A percentile compares a stretch with the other conserved stretches of the same genome.
Conservation (phyloP, 2,797 vertebrate species). For the Trematomus bernacchii region DNA sequence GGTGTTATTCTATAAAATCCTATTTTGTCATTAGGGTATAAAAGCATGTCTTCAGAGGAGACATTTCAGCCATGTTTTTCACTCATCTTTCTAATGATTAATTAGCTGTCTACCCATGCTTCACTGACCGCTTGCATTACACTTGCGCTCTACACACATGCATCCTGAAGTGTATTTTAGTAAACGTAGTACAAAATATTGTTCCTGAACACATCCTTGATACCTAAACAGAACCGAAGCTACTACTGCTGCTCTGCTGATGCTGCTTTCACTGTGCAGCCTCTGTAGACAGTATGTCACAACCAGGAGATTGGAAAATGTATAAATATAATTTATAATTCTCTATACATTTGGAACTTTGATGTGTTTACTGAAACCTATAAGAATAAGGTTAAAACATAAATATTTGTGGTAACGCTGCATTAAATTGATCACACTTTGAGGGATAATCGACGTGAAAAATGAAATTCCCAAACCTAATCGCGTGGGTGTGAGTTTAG, state of each 20-base stretch:
- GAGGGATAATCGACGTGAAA: constrained; percentile 7
- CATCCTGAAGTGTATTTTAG: not conserved
- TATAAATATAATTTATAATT: too few relatives aligned
- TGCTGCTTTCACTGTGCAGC: not conserved
- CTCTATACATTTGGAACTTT: too few relatives aligned
- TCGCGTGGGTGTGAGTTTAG: not conserved
- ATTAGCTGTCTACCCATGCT: too few relatives aligned
- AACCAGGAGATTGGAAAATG: not conserved
- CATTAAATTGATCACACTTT: not conserved
- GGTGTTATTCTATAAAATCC: not conserved
- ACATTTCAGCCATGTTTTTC: not conserved
- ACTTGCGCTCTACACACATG: too few relatives aligned
- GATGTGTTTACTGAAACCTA: too few relatives aligned
- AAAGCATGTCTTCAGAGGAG: too few relatives aligned
- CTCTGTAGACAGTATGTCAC: not conserved
- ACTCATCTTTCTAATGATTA: not conserved
- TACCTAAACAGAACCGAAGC: too few relatives aligned
- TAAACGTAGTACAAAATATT: too few relatives aligned
- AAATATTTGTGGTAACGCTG: not conserved
- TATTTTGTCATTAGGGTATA: not conserved
- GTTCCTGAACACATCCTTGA: too few relatives aligned
- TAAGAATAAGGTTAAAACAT: not conserved
- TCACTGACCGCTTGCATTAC: too few relatives aligned
- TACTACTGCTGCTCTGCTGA: not conserved
- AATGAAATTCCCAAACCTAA: not conserved